These are phyloP conservation scores for Ovis canadensis DNA, from an alignment of 2,113 vertebrate genomes.

Conservation along the genomic window DNA sequence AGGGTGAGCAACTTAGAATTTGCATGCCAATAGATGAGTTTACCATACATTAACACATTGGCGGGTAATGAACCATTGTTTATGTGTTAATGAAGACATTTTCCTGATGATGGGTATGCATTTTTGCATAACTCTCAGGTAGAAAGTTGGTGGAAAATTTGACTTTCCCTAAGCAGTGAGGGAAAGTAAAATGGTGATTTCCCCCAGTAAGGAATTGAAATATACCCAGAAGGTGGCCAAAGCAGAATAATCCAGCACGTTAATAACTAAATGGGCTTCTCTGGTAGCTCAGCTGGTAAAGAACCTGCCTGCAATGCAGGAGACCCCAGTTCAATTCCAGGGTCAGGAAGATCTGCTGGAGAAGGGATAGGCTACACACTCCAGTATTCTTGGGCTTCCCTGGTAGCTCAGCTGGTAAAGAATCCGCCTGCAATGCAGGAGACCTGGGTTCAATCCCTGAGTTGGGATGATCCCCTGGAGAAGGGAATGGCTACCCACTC, in stretches of 20 bases:
- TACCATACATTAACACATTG: constrained; percentile 56
- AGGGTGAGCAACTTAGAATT: constrained; percentile 33
- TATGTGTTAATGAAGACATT: constrained; percentile 49
- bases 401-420: not conserved
- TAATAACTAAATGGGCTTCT: not conserved
- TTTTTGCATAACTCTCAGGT: constrained; percentile 17
- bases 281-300: not conserved
- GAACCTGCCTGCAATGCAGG: not conserved
- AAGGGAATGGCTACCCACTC: not conserved
- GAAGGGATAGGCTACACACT: not conserved
- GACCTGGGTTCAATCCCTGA: not conserved
- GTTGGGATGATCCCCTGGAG: not conserved
- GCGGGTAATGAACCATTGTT: not conserved
- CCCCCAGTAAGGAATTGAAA: not conserved
- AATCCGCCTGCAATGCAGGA: not conserved
- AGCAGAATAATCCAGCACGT: not conserved
- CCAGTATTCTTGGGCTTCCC: not conserved
- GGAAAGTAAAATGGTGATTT: not conserved
- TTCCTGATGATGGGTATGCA: constrained; percentile 16
- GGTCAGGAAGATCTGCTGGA: not conserved
- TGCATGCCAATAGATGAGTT: constrained; percentile 41
- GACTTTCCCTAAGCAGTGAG: not conserved
- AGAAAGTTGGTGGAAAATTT: constrained; percentile 7
- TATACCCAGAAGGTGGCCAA: not conserved
- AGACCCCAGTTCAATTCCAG: not conserved